Evolutionary conservation across 2,888 invertebrate genomes (phyloP), one percentile per base, ranked within the genome.

Genomic region (Phyllotreta cruciferae): DNA sequence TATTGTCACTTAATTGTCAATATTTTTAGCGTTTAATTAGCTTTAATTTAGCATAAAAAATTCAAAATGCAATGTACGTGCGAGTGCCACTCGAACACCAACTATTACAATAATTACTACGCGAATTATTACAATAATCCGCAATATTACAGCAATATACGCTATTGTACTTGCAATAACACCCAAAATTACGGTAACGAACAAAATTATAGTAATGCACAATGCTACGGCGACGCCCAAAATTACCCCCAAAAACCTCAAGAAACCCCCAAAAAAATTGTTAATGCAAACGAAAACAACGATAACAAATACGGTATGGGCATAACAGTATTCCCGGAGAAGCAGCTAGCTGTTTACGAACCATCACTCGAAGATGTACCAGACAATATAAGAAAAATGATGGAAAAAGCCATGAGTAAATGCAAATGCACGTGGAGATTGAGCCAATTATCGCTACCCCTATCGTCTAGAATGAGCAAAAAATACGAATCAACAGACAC

Each of bases 391-490:
- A 52, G 13, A 37, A 11, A 3, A 37, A 14, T 37, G 6, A 37
- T 52, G 10, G 14, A 52, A 52, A 52, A 52, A 38, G 24, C 24
- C 24, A 37, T 37, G 7, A 34, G 36, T 35, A 49, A 49, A 7
- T 49, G 37, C 10, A 37, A 37, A 11, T 52, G 52, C 34, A 52
- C 8, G 7, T 52, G 52, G 52, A 37, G 52, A 52, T 8, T 52
- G 1, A 52, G 13, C 14, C 10, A 37, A 11, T 37, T 52, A 7
- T 52, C 52, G 5, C 7, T 11, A 37, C 52, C 52, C 3, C 3
- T 14, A 10, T 36, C 49, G 36, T 49, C 49, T 3, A 52, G 14
- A 37, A 13, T 37, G 3, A n/a, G 37, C 0, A 52, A 37, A n/a
- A 52, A 52, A 9, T 52, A 52, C 13, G 37, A 37, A 37, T 8